Evolutionary conservation across 2,113 vertebrate genomes (phyloP).

Genomic region (Pseudorectes ferrugineus): DNA sequence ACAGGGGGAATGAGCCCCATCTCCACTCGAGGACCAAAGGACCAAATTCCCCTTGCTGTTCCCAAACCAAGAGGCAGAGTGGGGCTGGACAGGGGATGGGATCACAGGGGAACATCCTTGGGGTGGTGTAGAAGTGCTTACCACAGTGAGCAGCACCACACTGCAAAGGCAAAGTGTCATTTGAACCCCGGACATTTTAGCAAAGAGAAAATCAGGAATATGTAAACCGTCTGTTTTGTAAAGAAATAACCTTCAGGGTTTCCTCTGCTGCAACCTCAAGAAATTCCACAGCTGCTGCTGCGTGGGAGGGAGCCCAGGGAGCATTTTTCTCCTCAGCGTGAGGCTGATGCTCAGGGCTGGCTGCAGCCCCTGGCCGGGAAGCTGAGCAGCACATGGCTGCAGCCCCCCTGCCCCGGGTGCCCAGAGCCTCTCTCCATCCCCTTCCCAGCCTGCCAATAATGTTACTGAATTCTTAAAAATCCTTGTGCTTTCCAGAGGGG

Average conservation of each 20-base stretch:
- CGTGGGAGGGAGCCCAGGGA: not conserved
- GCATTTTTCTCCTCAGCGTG: not conserved
- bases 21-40: rapidly evolving
- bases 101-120: not conserved
- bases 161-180: not conserved
- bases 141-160: rapidly evolving
- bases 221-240: not conserved
- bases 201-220: not conserved
- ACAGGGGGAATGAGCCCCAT: not conserved
- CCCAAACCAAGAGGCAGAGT: rapidly evolving
- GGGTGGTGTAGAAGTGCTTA: not conserved
- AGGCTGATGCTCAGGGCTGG: not conserved
- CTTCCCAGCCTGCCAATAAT: not conserved
- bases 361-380: not conserved
- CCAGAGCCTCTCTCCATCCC: not conserved
- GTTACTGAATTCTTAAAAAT: not conserved
- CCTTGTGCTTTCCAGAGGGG: not conserved
- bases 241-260: slow-evolving; percentile 25
- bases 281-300: slow-evolving; percentile 46
- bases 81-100: not conserved
- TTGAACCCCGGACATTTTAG: not conserved
- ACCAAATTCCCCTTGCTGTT: not conserved
- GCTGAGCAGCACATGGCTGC: not conserved
- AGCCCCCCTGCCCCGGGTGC: rapidly evolving
- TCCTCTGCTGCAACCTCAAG: slow-evolving; percentile 23